Evolutionary conservation across 2,888 invertebrate species (phyloP), one percentile per base, ranked within the genome.

Genomic region (Amphipyra tragopoginis): DNA sequence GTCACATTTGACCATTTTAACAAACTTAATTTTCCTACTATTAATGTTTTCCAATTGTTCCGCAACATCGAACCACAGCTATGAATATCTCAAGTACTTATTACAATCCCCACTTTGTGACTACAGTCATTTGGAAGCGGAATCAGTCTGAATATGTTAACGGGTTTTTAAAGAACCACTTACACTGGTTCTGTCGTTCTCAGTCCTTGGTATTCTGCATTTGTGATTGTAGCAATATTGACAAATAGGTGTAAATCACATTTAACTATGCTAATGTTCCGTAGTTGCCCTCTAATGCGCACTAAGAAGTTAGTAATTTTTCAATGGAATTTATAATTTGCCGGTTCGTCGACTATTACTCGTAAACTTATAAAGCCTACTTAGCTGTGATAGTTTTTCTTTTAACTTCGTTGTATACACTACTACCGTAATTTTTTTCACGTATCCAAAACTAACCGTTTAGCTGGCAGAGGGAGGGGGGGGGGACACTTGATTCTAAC

Each of bases 101-200:
- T 36, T 91, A 85, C 65, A 49, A 68, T 26, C 53, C 55, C 2
- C 55, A 81, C 36, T 69, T 70, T 26, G 65, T 75, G 2, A 88
- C 87, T 0, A 74, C 84, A 2, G 77, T 91, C 0, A 75, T 86
- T 26, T 89, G 87, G 89, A 69, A 66, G 52, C 34, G 60, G 1
- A 66, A 64, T 55, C 62, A 82, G 11, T 48, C 72, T 0, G 64
- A 76, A 34, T 62, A 72, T 49, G 68, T 84, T 2, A 71, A 77
- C 26, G 61, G 69, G 0, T 89, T 88, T 64, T 64, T 90, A 4
- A 56, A 63, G 34, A 60, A 53, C 26, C n/a, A n/a, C n/a, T n/a
- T 90, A 75, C 49, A 21, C 70, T 3, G 86, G 89, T 0, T 61
- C 80, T 13, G 78, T 87, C 0, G 56, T 83, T 0, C 80, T 80